These are phyloP conservation scores for Lysiphlebus fabarum DNA, from an alignment of 1,140 invertebrate species.

Conservation along the genomic window DNA sequence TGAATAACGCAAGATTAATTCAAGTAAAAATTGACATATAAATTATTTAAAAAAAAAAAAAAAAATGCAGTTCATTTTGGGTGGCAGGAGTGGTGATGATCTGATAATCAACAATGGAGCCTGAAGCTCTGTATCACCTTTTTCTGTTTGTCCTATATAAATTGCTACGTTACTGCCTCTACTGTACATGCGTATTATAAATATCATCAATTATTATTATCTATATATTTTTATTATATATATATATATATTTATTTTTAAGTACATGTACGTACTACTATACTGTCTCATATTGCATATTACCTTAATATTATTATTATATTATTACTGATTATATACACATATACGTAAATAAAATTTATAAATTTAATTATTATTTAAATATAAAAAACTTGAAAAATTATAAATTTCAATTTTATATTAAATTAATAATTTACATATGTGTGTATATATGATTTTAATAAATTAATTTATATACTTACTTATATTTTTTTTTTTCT, in stretches of 20 bases:
- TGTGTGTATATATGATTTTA: too few relatives aligned
- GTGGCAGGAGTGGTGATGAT: slow-evolving; percentile 45
- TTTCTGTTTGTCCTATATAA: slow-evolving; percentile 24
- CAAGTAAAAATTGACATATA: neutral
- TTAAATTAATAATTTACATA: too few relatives aligned
- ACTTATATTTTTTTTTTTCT: too few relatives aligned
- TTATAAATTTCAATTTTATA: too few relatives aligned
- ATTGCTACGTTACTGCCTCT: slow-evolving; percentile 32
- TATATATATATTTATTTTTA: slow-evolving; percentile 22
- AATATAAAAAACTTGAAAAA: neutral
- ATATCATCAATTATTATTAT: slow-evolving; percentile 10
- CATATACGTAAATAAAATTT: neutral
- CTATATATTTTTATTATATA: slow-evolving; percentile 22
- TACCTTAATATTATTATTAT: slow-evolving; percentile 21
- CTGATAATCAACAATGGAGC: slow-evolving; percentile 39
- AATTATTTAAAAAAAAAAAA: slow-evolving; percentile 22
- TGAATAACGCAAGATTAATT: neutral
- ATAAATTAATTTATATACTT: too few relatives aligned
- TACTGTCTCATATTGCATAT: slow-evolving; percentile 30
- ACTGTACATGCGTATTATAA: slow-evolving; percentile 37
- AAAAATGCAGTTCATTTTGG: slow-evolving; percentile 25
- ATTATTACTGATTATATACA: neutral
- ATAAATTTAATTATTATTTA: slow-evolving; percentile 15
- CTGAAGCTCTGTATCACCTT: slow-evolving; percentile 47
- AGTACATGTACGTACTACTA: slow-evolving; percentile 35